These are phyloP conservation scores for Lagorchestes hirsutus DNA, from an alignment of 2,797 vertebrate genomes.

Conservation along the genomic window DNA sequence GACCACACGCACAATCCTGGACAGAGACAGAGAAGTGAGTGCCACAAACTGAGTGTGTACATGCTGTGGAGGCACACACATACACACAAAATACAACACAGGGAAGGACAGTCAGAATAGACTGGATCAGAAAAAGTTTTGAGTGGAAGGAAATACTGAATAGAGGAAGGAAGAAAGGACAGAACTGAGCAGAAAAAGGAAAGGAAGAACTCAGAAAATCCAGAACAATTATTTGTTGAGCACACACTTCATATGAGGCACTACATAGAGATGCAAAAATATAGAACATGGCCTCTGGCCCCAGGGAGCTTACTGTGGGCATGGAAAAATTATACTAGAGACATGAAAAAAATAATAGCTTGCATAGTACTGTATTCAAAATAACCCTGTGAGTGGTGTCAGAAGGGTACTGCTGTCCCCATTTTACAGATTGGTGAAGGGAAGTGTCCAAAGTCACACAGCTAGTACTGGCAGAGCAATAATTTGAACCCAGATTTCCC, in stretches of 20 bases:
- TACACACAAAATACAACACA: not conserved
- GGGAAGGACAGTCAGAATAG: not conserved
- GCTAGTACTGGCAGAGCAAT: not conserved
- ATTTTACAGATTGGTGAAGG: slow-evolving; percentile 24
- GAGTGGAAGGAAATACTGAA: slow-evolving; percentile 20
- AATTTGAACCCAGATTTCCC: slow-evolving; percentile 12
- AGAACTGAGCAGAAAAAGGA: not conserved
- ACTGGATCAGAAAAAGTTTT: slow-evolving; percentile 31
- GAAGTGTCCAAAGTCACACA: not conserved
- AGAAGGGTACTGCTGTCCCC: slow-evolving; percentile 18
- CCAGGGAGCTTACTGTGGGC: not conserved
- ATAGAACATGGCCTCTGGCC: not conserved
- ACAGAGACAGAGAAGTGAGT: not conserved
- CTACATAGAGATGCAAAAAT: not conserved
- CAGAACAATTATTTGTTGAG: slow-evolving; percentile 1
- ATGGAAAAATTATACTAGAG: not conserved
- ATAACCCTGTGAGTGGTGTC: slow-evolving; percentile 1
- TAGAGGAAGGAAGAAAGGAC: not conserved
- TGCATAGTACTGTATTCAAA: not conserved
- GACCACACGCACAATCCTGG: not conserved
- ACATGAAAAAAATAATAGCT: not conserved
- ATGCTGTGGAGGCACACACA: not conserved
- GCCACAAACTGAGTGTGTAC: slow-evolving; percentile 1
- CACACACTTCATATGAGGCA: not conserved
- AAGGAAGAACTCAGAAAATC: not conserved